Percentiles rank a stretch among this genome's conserved stretches.
Evolutionary conservation across 2,888 invertebrate species (phyloP).

Genomic region (Elysia crispata): DNA sequence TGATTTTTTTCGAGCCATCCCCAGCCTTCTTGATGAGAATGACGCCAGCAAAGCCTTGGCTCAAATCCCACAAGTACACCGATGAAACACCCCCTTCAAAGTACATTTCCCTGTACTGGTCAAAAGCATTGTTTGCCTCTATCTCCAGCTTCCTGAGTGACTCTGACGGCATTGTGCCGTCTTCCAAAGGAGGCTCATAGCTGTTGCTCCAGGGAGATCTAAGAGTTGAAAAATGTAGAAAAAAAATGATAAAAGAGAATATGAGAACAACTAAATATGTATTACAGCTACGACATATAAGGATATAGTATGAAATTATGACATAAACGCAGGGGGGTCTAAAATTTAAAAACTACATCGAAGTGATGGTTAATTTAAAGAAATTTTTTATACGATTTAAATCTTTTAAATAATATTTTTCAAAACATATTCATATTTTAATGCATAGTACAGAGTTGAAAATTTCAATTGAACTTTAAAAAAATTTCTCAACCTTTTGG

Average conservation of each 20-base stretch:
- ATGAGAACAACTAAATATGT: neutral
- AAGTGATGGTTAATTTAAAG: too few species aligned
- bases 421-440: too few species aligned
- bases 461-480: too few species aligned
- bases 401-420: too few species aligned
- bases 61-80: constrained; percentile 99
- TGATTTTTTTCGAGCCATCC: constrained; percentile 98
- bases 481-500: too few species aligned
- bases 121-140: constrained; percentile 98
- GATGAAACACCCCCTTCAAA: constrained; percentile 99
- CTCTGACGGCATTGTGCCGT: constrained; percentile 99
- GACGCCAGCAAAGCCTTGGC: constrained; percentile 94
- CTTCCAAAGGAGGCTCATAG: constrained; percentile 97
- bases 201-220: constrained; percentile 99
- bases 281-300: too few species aligned
- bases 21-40: constrained; percentile 99
- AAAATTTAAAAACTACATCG: too few species aligned
- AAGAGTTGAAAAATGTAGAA: constrained; percentile 7
- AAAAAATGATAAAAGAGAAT: neutral
- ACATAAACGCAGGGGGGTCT: too few species aligned
- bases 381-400: too few species aligned
- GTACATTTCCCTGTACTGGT: constrained; percentile 98
- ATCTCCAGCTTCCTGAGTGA: constrained; percentile 95
- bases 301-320: too few species aligned
- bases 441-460: too few species aligned